These are phyloP conservation scores for Archocentrus centrarchus DNA, from an alignment of 2,113 vertebrate species.

Conservation along the genomic window DNA sequence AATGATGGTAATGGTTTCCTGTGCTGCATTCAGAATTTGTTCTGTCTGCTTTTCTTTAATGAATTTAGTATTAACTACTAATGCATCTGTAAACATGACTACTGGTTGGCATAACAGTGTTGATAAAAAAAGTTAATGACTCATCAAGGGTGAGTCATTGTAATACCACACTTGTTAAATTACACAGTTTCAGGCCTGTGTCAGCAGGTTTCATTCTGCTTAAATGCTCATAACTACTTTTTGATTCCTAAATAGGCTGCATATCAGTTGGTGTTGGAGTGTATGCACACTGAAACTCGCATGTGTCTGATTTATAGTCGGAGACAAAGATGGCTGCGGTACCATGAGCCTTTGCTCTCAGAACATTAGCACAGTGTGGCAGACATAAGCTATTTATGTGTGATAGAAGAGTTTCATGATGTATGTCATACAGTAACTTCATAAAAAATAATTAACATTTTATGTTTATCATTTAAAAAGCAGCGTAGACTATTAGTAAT, in stretches of 20 bases:
- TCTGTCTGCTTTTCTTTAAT: not conserved
- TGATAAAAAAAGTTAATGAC: slow-evolving; percentile 37
- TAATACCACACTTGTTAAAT: slow-evolving; percentile 37
- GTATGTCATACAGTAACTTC: not conserved
- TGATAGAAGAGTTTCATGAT: not conserved
- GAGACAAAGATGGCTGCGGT: not conserved
- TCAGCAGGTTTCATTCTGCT: slow-evolving; percentile 57
- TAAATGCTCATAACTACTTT: slow-evolving; percentile 16
- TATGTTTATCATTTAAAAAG: not conserved
- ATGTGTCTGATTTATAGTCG: not conserved
- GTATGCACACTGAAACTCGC: not conserved
- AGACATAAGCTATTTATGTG: not conserved
- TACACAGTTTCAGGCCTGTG: slow-evolving; percentile 58
- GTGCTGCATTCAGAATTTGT: not conserved
- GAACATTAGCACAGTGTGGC: not conserved
- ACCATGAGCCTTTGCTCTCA: not conserved
- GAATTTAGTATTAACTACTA: not conserved
- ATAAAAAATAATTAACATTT: not conserved
- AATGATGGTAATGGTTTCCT: not conserved
- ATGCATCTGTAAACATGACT: not conserved
- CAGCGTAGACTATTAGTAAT: not conserved
- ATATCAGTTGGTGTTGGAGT: not conserved
- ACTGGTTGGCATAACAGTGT: slow-evolving; percentile 20
- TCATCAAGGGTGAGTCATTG: slow-evolving; percentile 38
- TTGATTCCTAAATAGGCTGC: slow-evolving; percentile 18